Conservation (phyloP, 1,140 invertebrate species). For the Bombus confusus region DNA sequence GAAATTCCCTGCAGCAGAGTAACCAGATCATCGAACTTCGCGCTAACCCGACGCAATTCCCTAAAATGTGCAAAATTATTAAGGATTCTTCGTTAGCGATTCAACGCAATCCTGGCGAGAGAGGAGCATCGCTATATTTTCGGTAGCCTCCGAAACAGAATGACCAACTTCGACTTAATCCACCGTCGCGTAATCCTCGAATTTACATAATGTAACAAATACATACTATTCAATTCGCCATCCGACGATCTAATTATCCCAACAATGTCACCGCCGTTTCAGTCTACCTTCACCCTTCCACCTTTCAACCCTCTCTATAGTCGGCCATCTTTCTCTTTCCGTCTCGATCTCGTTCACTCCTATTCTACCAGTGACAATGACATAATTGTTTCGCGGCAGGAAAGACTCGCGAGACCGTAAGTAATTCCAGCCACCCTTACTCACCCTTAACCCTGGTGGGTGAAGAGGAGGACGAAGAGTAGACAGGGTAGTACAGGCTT, state of each 20-base stretch:
- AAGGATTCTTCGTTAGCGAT: too few species aligned
- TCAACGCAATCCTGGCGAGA: too few species aligned
- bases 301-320: background rate
- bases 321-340: background rate
- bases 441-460: too few species aligned
- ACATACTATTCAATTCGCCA: conserved; percentile 9
- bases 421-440: conserved; percentile 21
- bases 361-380: background rate
- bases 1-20: background rate
- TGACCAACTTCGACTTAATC: background rate
- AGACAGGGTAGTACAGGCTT: background rate
- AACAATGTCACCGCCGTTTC: conserved; percentile 1
- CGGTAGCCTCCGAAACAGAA: background rate
- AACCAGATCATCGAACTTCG: background rate
- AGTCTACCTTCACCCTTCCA: background rate
- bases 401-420: conserved; percentile 38
- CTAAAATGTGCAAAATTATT: background rate
- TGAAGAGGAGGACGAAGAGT: too few species aligned
- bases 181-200: background rate
- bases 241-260: conserved; percentile 15
- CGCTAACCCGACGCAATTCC: background rate
- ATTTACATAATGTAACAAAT: conserved; percentile 18
- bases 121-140: background rate
- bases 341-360: background rate
- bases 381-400: conserved; percentile 47